Percentiles rank a stretch among this genome's conserved stretches.
phyloP scores from a whole-genome alignment of 2,113 vertebrate species.

The Trachemys scripta region DNA sequence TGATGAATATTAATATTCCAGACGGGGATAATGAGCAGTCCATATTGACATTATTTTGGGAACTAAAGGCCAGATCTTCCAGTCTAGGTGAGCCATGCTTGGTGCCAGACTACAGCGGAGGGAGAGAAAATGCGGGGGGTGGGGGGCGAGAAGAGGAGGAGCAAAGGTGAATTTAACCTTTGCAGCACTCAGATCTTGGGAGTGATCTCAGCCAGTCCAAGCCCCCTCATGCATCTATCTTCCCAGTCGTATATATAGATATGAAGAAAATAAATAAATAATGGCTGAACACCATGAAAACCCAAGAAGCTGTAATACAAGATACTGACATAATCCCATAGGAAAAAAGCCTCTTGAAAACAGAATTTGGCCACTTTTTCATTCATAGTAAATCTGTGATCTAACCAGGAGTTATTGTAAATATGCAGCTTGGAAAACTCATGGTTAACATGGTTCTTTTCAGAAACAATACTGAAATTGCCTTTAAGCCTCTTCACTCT shows the following conservation, averaged over 20 bases:
- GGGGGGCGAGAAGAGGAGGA: neutral
- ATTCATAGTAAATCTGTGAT: slow-evolving; percentile 61
- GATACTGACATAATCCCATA: neutral
- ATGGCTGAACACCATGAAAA: neutral
- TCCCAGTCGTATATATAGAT: neutral
- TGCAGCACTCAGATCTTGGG: neutral
- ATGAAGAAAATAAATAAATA: neutral
- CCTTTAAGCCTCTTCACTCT: slow-evolving; percentile 49
- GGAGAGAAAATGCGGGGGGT: neutral
- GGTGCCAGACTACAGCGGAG: neutral
- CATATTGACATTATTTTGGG: slow-evolving; percentile 28
- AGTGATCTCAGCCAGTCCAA: neutral
- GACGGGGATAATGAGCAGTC: slow-evolving; percentile 50
- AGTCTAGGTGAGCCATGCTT: neutral
- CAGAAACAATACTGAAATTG: slow-evolving; percentile 50
- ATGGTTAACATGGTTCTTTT: slow-evolving; percentile 49
- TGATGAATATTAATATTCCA: slow-evolving; percentile 75
- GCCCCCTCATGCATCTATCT: neutral
- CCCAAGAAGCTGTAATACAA: neutral
- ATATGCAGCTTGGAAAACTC: slow-evolving; percentile 55
- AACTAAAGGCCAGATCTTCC: slow-evolving; percentile 37
- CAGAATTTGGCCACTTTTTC: slow-evolving; percentile 34
- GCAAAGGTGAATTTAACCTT: neutral
- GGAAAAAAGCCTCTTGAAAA: slow-evolving; percentile 18
- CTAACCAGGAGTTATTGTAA: slow-evolving; percentile 51